Base-by-base conservation (phyloP, 2,888 invertebrate species). In the Cremastinae sp. region DNA sequence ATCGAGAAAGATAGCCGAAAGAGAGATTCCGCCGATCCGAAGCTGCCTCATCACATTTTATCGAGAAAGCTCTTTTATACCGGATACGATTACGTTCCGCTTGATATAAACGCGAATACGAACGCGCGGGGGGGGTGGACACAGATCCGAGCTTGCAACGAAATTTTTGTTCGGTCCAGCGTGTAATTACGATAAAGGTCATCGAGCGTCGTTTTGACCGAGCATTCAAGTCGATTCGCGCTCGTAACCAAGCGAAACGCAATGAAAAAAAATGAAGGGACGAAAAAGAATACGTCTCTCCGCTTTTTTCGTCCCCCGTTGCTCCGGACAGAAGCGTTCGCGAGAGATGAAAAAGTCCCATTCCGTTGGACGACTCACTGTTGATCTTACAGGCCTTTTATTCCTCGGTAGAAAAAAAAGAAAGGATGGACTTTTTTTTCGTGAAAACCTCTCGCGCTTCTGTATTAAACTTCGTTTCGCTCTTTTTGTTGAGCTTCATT, bases 41-140 rank as follows among this genome's bases (percentile, higher is more conserved):
- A 64, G 3, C 39, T 37, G 51, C 22, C 61, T 78, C n/a, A 72
- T 64, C 72, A 55, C 73, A 75, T 78, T 79, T 79, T 75, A 78
- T 80, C 80, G 59, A 70, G 78, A 64, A 8, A 51, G 72, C 49
- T 75, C 68, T 39, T 79, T 75, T 55, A 37, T 35, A 10, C 73
- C 51, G 72, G 69, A 72, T 82, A 83, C 80, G 84, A 83, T 85
- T 85, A 84, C 82, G 78, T 78, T 61, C 49, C 10, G 14, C 39
- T 20, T 43, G 14, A 37, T 4, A 10, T 22, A 37, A 43, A 66
- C 8, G 41, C 55, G 41, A 14, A 43, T 37, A 49, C 49, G 18
- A n/a, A 8, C 58, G 16, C 53, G 51, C 49, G n/a, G n/a, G n/a
- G n/a, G n/a, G n/a, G n/a, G n/a, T n/a, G n/a, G n/a, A n/a, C n/a